Conservation (phyloP, 2,888 invertebrate genomes). For the Vandiemenella viatica region DNA sequence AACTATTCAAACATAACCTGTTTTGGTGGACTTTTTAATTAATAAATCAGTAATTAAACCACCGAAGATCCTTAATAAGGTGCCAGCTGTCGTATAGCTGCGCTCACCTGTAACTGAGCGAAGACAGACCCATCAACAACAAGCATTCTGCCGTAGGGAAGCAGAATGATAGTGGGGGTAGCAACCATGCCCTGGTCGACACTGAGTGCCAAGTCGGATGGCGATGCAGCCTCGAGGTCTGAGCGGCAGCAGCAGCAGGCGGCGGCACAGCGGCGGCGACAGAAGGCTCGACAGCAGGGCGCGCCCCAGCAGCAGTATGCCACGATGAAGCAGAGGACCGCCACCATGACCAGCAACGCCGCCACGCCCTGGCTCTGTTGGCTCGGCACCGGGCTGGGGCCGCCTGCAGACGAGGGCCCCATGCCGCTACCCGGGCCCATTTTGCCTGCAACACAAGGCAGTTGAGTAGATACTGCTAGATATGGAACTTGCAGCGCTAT, state of each 20-base stretch:
- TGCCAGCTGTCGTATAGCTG: no score
- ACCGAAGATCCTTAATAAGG: no score
- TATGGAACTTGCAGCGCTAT: neutral
- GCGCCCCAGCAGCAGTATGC: constrained; percentile 43
- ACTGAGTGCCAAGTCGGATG: constrained; percentile 15
- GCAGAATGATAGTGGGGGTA: constrained; percentile 38
- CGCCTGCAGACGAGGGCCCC: constrained; percentile 11
- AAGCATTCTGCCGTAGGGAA: constrained; percentile 39
- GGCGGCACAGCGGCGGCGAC: constrained; percentile 25
- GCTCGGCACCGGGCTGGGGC: constrained; percentile 16
- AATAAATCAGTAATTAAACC: no score
- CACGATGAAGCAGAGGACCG: constrained; percentile 38
- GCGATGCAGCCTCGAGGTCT: constrained; percentile 13
- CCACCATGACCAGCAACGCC: constrained; percentile 38
- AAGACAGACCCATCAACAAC: constrained; percentile 39
- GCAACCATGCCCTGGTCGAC: constrained; percentile 26
- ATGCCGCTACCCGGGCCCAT: constrained; percentile 9
- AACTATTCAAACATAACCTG: constrained; percentile 19
- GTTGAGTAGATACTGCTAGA: no score
- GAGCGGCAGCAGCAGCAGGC: constrained; percentile 29
- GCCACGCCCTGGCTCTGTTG: constrained; percentile 33
- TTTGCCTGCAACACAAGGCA: constrained; percentile 12
- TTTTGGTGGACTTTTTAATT: no score
- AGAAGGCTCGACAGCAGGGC: constrained; percentile 36
- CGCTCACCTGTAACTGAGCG: constrained; percentile 33